Evolutionary conservation across 1,140 invertebrate species (phyloP).

Genomic region (Leptoteleia sp.): DNA sequence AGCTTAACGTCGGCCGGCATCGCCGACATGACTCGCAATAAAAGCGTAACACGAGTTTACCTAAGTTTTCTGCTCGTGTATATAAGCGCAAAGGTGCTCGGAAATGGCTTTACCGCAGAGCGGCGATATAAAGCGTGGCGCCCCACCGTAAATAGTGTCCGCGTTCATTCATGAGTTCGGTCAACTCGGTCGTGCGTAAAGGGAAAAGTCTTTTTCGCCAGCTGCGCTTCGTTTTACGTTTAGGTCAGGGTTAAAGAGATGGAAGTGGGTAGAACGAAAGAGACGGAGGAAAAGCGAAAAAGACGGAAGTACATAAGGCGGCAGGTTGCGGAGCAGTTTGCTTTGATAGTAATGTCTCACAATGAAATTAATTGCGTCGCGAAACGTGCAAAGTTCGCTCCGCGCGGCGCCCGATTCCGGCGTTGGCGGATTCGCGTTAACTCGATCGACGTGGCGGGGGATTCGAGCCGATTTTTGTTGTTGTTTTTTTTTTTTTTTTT

Average conservation of each 20-base stretch:
- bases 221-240: conserved; percentile 73
- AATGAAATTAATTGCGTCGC: conserved; percentile 58
- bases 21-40: too few species aligned
- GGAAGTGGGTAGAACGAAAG: conserved; percentile 67
- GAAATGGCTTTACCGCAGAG: conserved; percentile 45
- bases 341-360: conserved; percentile 56
- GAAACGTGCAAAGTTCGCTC: conserved; percentile 48
- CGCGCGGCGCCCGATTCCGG: conserved; percentile 4
- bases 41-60: too few species aligned
- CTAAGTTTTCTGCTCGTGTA: too few species aligned
- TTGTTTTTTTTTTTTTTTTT: too few species aligned
- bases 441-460: not conserved
- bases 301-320: conserved; percentile 48
- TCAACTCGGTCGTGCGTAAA: conserved; percentile 76
- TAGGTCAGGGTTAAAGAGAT: conserved; percentile 79
- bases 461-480: too few species aligned
- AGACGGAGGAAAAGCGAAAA: conserved; percentile 43
- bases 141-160: conserved; percentile 75
- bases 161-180: conserved; percentile 78
- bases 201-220: conserved; percentile 78
- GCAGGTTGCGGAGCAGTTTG: conserved; percentile 42
- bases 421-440: not conserved
- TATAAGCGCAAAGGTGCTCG: conserved; percentile 48
- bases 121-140: conserved; percentile 65
- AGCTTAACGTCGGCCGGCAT: too few species aligned